Conservation (phyloP, 2,888 invertebrate genomes). For the Lysandra coridon region DNA sequence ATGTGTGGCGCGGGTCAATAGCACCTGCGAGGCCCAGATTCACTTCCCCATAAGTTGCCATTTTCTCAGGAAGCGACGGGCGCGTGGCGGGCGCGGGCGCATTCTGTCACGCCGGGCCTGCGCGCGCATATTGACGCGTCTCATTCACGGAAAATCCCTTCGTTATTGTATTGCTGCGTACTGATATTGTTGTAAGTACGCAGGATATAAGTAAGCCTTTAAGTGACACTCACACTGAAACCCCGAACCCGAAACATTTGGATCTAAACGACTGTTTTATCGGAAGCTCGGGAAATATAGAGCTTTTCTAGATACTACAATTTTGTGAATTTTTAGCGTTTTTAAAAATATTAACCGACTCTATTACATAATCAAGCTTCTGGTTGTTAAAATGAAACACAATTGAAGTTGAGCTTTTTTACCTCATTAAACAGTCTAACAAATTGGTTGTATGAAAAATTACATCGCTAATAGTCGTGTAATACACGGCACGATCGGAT, state of each 20-base stretch:
- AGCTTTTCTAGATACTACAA: not conserved
- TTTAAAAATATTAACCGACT: not conserved
- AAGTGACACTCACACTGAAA: not conserved
- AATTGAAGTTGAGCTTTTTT: not conserved
- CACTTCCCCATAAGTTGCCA: conserved; percentile 77
- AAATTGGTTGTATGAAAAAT: not conserved
- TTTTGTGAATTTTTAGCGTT: not conserved
- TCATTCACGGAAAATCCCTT: conserved; percentile 49
- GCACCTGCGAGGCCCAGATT: conserved; percentile 73
- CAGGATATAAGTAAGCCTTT: not conserved
- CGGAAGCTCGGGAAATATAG: not conserved
- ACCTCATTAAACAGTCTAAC: not conserved
- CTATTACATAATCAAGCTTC: not conserved
- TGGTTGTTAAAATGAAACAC: not conserved
- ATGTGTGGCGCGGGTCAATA: conserved; percentile 69
- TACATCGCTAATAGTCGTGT: conserved; percentile 33
- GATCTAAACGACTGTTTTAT: not conserved
- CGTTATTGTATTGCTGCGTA: not conserved
- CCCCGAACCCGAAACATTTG: not conserved
- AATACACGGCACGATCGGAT: conserved; percentile 42
- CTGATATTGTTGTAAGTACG: not conserved
- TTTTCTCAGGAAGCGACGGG: conserved; percentile 74
- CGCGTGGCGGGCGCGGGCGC: conserved; percentile 55
- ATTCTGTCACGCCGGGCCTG: conserved; percentile 74
- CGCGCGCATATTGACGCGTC: conserved; percentile 72